Evolutionary conservation across 2,888 invertebrate genomes (phyloP).

Genomic region (Odontomyia ornata): DNA sequence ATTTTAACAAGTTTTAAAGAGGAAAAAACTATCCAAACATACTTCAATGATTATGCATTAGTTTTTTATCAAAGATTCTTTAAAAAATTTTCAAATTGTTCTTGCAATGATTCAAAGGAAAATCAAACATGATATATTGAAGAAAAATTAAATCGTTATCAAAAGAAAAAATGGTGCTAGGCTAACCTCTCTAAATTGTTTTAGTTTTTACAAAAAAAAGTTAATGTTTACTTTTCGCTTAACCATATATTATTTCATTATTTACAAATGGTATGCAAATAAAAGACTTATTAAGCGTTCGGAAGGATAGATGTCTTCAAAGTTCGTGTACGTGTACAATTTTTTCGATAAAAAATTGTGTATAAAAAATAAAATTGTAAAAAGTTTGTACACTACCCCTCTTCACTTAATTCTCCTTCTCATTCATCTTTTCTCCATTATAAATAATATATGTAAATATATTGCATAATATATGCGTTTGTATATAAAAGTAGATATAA

Average conservation of each 20-base stretch:
- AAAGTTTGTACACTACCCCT: conserved; percentile 29
- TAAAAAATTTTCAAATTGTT: not conserved
- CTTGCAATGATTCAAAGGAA: conserved; percentile 11
- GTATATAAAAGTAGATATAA: conserved; percentile 41
- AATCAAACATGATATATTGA: conserved; percentile 21
- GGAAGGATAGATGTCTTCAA: conserved; percentile 28
- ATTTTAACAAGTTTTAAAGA: conserved; percentile 41
- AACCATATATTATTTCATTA: conserved; percentile 41
- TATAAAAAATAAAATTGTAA: conserved; percentile 31
- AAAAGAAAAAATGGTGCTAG: conserved; percentile 43
- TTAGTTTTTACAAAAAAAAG: conserved; percentile 30
- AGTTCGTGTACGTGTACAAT: conserved; percentile 14
- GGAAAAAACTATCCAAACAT: conserved; percentile 41
- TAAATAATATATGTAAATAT: conserved; percentile 45
- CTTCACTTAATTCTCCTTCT: conserved; percentile 18
- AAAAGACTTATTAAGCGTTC: conserved; percentile 37
- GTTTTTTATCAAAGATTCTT: conserved; percentile 3
- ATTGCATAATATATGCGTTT: conserved; percentile 44
- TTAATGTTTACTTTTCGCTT: conserved; percentile 40
- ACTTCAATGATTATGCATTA: conserved; percentile 12
- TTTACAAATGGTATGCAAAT: conserved; percentile 44
- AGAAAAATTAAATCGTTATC: conserved; percentile 26
- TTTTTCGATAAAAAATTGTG: conserved; percentile 32
- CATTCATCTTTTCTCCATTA: conserved; percentile 19
- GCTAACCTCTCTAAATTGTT: conserved; percentile 40